Conservation (phyloP, 2,797 vertebrate species). For the Ibycter americanus region DNA sequence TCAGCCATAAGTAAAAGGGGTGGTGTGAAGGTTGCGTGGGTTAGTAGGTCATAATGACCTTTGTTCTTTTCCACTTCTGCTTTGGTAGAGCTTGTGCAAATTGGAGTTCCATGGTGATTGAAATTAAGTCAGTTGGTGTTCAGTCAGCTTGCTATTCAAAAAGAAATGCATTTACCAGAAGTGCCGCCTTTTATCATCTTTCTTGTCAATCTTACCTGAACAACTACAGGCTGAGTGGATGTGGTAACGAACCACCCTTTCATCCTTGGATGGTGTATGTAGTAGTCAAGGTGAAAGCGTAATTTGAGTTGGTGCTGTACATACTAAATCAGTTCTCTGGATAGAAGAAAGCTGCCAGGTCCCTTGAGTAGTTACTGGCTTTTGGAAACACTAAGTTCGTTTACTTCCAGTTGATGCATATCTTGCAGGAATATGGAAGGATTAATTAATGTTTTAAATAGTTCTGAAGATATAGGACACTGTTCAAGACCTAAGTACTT, state of each 20-base stretch:
- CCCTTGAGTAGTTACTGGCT: slow-evolving; percentile 7
- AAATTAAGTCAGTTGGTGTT: background rate
- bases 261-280: background rate
- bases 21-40: background rate
- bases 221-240: background rate
- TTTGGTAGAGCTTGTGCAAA: slow-evolving; percentile 1
- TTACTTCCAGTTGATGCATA: slow-evolving; percentile 27
- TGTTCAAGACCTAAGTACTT: background rate
- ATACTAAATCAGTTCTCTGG: background rate
- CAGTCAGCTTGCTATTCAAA: background rate
- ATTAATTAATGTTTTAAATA: slow-evolving; percentile 51
- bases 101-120: background rate
- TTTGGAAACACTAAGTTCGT: slow-evolving; percentile 19
- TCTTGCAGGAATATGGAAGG: slow-evolving; percentile 12
- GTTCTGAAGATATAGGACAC: background rate
- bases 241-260: background rate
- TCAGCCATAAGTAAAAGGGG: background rate
- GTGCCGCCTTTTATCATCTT: background rate
- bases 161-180: background rate
- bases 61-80: background rate
- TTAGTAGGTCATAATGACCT: background rate
- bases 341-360: background rate
- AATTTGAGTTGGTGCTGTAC: background rate
- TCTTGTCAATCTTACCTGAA: background rate
- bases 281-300: background rate